phyloP scores from a whole-genome alignment of 1,140 invertebrate genomes.

The Papilio polyxenes region DNA sequence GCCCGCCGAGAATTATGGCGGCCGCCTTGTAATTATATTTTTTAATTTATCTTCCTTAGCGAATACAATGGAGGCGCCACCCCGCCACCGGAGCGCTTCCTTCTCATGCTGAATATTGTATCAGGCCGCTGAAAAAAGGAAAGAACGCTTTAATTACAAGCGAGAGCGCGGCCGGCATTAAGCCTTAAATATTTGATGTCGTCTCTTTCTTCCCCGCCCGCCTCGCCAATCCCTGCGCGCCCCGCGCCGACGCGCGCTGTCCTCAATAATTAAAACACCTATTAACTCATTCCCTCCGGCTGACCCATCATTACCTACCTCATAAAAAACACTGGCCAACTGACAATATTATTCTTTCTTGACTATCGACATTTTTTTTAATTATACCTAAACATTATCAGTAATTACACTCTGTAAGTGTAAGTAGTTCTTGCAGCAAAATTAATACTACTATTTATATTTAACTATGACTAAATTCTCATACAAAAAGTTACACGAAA shows the following conservation, averaged over 20 bases:
- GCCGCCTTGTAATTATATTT: constrained; percentile 82
- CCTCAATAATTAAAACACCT: constrained; percentile 79
- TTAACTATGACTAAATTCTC: background rate
- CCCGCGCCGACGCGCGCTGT: constrained; percentile 50
- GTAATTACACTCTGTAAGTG: background rate
- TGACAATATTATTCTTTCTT: constrained; percentile 20
- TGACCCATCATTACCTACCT: constrained; percentile 58
- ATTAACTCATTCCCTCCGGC: constrained; percentile 75
- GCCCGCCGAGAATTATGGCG: constrained; percentile 81
- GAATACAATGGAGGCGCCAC: constrained; percentile 80
- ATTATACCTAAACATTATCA: background rate
- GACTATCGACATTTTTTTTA: constrained; percentile 1
- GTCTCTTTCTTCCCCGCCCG: constrained; percentile 68
- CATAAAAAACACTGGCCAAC: constrained; percentile 26
- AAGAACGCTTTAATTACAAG: constrained; percentile 81
- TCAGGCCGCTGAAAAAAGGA: constrained; percentile 80
- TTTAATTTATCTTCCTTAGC: constrained; percentile 83
- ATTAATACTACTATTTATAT: background rate
- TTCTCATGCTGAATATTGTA: constrained; percentile 81
- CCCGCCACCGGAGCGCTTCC: constrained; percentile 77
- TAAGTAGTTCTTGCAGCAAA: background rate
- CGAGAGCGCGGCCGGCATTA: constrained; percentile 76
- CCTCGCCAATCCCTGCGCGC: constrained; percentile 43
- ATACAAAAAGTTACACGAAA: background rate
- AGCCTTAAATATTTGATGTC: constrained; percentile 79